These are phyloP conservation scores for Cepaea nemoralis DNA, from an alignment of 1,140 invertebrate genomes.

Conservation along the genomic window DNA sequence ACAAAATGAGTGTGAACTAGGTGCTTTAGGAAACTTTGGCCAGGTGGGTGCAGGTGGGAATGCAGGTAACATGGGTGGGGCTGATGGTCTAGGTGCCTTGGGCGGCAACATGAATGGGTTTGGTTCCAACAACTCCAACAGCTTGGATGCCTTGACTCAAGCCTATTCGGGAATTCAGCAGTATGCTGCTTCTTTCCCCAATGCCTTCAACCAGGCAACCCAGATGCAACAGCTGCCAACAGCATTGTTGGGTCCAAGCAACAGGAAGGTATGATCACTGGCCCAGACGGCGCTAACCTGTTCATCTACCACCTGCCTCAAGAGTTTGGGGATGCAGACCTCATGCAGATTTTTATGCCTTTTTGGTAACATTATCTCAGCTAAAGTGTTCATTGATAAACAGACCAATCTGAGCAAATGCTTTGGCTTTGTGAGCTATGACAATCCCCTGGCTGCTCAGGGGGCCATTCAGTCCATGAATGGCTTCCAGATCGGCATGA, in stretches of 20 bases:
- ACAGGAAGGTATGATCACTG: constrained; percentile 79
- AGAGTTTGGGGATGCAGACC: constrained; percentile 95
- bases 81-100: constrained; percentile 65
- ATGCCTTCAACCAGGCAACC: constrained; percentile 66
- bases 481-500: constrained; percentile 95
- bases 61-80: constrained; percentile 57
- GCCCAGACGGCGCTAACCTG: constrained; percentile 96
- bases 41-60: constrained; percentile 16
- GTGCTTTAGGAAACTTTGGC: constrained; percentile 22
- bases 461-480: constrained; percentile 97
- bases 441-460: constrained; percentile 92
- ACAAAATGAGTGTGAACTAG: constrained; percentile 10
- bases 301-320: constrained; percentile 99
- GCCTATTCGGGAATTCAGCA: constrained; percentile 78
- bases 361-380: constrained; percentile 98
- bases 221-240: constrained; percentile 58
- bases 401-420: constrained; percentile 98
- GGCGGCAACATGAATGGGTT: constrained; percentile 64
- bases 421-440: constrained; percentile 97
- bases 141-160: constrained; percentile 76
- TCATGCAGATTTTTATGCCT: constrained; percentile 93
- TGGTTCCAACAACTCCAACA: constrained; percentile 64
- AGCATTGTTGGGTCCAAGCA: constrained; percentile 71
- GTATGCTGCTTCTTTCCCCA: constrained; percentile 74
- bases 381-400: constrained; percentile 99